phyloP scores from a whole-genome alignment of 2,113 vertebrate genomes.

The Pteronura brasiliensis region DNA sequence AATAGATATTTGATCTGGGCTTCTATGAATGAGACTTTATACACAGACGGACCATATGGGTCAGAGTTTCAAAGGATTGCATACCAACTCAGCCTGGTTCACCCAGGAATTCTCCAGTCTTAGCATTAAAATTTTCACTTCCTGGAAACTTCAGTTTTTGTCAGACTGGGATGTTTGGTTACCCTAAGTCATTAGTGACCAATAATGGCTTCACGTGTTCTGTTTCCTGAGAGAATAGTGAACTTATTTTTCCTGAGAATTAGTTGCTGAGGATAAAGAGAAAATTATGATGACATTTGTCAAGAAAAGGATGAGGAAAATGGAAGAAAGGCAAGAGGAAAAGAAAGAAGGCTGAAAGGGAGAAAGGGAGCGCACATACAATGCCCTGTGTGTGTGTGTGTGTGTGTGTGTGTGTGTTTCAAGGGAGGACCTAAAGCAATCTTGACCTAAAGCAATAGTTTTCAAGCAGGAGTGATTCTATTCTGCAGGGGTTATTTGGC shows the following conservation, averaged over 20 bases:
- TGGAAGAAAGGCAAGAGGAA: background rate
- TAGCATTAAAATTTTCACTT: background rate
- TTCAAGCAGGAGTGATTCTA: background rate
- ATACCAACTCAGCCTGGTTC: background rate
- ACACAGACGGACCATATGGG: background rate
- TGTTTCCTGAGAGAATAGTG: background rate
- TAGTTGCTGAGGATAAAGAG: background rate
- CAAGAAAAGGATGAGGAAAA: background rate
- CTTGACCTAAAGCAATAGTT: background rate
- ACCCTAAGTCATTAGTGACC: background rate
- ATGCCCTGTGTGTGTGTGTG: background rate
- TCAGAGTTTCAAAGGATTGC: background rate
- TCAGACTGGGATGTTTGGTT: background rate
- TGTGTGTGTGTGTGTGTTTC: background rate
- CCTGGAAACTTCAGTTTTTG: background rate
- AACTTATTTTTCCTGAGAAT: background rate
- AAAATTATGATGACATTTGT: background rate
- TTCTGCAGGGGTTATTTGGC: background rate
- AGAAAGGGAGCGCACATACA: rapidly evolving
- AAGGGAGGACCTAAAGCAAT: background rate
- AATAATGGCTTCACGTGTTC: background rate
- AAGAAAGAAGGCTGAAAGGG: background rate
- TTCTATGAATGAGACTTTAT: background rate
- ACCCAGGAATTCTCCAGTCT: background rate
- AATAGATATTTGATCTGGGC: background rate